Evolutionary conservation across 2,113 vertebrate species (phyloP), one percentile per base, ranked within the genome.

Genomic region (Gambusia holbrooki): DNA sequence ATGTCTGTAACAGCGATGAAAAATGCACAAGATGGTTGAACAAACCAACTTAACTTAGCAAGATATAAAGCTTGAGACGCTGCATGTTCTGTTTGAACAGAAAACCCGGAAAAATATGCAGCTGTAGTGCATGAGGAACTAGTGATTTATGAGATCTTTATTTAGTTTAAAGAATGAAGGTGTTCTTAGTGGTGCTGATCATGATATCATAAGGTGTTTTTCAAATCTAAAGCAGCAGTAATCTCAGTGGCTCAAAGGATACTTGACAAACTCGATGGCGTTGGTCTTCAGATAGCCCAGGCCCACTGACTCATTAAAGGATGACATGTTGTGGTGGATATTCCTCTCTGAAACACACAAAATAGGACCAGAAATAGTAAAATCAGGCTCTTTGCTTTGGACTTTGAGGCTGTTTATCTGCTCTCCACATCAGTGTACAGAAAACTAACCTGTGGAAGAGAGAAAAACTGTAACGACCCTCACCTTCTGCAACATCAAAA

Each of bases 211-310:
- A 32, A 40, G n/a, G 35, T 12, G 27, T 17, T 37, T 14, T 29
- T 48, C 19, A 71, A 60, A 75, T 51, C 27, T n/a, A 61, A 0
- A 33, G 28, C 5, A 29, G 51, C 17, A 54, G 19, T 10, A 27
- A 19, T 15, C 35, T 45, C 32, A n/a, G 17, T 14, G 37, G 37
- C n/a, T 48, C 42, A 74, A 95, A 99, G 97, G 98, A 99, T 98
- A 99, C 98, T 99, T 99, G 73, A 98, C 98, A 83, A 99, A 99
- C 90, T 99, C 98, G 62, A 97, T 97, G 15, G 98, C 97, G 0
- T 98, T 98, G 0, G 98, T 99, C 95, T 99, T 99, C 93, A 99
- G 93, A 85, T 99, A 99, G n/a, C 98, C 98, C 48, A 99, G 93
- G 42, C 98, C 98, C 0, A 99, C 98, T 0, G 98, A 99, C 85